Evolutionary conservation across 2,888 invertebrate genomes (phyloP).

Genomic region (Coremacera marginata): DNA sequence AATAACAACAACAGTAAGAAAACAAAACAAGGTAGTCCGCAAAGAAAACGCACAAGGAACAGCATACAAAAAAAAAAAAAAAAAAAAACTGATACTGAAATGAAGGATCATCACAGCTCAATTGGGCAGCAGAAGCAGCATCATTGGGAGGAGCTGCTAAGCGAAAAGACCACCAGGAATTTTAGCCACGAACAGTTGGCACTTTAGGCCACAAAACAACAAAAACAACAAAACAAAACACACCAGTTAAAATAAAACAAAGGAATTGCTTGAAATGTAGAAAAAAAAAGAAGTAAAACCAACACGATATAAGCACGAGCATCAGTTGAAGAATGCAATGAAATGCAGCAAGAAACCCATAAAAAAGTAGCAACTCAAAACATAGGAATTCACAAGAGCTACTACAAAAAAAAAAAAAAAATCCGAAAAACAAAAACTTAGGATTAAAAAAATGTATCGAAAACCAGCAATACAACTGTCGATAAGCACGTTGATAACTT

Average conservation of each 20-base stretch:
- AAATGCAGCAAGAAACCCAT: too few relatives aligned
- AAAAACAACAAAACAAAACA: background rate
- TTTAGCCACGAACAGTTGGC: conserved; percentile 30
- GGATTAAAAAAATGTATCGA: background rate
- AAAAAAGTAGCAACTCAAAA: background rate
- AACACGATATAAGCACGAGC: background rate
- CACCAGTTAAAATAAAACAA: background rate
- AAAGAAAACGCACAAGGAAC: background rate
- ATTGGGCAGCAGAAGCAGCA: conserved; percentile 15
- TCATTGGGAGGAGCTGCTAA: conserved; percentile 30
- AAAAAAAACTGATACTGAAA: background rate
- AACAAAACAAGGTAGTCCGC: background rate
- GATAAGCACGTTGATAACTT: conserved; percentile 11
- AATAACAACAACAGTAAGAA: background rate
- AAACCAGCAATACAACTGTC: conserved; percentile 1
- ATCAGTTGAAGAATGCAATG: background rate
- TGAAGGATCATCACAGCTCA: conserved; percentile 34
- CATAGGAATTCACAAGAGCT: background rate
- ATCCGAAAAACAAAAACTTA: background rate
- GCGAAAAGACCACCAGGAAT: conserved; percentile 33
- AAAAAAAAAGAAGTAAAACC: background rate
- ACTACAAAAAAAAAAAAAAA: background rate
- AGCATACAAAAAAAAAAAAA: background rate
- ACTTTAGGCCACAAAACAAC: conserved; percentile 23
- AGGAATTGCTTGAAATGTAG: background rate